Evolutionary conservation across 2,888 invertebrate genomes (phyloP).

Genomic region (Schrankia costaestrigalis): DNA sequence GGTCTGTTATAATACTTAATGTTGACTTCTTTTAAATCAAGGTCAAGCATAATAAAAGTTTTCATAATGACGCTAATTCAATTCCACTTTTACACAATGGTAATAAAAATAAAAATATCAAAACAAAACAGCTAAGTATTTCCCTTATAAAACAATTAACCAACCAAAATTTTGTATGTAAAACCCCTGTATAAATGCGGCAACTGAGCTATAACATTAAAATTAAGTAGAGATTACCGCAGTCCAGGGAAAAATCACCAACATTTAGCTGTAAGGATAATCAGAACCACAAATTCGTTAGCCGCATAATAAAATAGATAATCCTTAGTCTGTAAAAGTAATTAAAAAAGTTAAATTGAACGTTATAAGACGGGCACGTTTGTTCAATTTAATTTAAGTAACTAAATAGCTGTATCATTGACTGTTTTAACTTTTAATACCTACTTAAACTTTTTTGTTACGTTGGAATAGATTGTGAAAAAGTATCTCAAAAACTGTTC

Average conservation of each 20-base stretch:
- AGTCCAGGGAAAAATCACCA: constrained; percentile 14
- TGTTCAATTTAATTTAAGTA: constrained; percentile 40
- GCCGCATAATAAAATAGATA: constrained; percentile 37
- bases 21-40: too few relatives aligned
- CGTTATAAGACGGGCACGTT: constrained; percentile 31
- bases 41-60: too few relatives aligned
- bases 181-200: background rate
- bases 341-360: constrained; percentile 67
- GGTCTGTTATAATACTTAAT: too few relatives aligned
- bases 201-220: background rate
- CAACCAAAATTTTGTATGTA: background rate
- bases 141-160: background rate
- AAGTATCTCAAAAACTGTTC: too few relatives aligned
- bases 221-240: constrained; percentile 8
- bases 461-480: too few relatives aligned
- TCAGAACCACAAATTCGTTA: constrained; percentile 28
- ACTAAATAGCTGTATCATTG: constrained; percentile 47
- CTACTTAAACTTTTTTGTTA: too few relatives aligned
- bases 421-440: too few relatives aligned
- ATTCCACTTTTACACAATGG: too few relatives aligned
- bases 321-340: constrained; percentile 48
- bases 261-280: constrained; percentile 23
- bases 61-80: too few relatives aligned
- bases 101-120: too few relatives aligned
- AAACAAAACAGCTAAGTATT: background rate